Conservation (phyloP, 2,888 invertebrate genomes). For the Amphipoea oculea region DNA sequence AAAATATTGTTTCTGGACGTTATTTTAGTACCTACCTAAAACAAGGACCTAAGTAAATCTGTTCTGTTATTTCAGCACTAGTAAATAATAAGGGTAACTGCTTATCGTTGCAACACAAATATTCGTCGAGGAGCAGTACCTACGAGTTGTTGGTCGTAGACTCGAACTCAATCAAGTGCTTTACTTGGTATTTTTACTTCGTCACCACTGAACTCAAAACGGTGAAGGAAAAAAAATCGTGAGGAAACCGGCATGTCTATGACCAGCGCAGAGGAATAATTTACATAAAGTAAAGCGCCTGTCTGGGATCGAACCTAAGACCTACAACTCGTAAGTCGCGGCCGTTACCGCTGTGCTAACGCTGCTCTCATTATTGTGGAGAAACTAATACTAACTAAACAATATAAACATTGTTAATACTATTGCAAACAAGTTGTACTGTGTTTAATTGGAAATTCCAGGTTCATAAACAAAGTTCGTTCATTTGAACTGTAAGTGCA, state of each 20-base stretch:
- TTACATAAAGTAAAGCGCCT: neutral
- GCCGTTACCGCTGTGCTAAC: neutral
- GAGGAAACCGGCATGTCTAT: too few species aligned
- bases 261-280: neutral
- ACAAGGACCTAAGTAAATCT: constrained; percentile 41
- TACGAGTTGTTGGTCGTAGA: too few species aligned
- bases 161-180: too few species aligned
- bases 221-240: too few species aligned
- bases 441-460: constrained; percentile 72
- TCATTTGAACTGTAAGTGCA: constrained; percentile 67
- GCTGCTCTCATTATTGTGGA: neutral
- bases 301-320: neutral
- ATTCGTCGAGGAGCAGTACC: neutral
- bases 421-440: constrained; percentile 63
- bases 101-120: constrained; percentile 3
- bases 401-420: constrained; percentile 67
- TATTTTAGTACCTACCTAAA: constrained; percentile 7
- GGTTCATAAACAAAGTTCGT: constrained; percentile 70
- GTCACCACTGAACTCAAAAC: too few species aligned
- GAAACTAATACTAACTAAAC: constrained; percentile 58
- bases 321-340: neutral
- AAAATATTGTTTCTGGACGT: constrained; percentile 21
- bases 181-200: too few species aligned
- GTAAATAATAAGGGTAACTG: neutral
- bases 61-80: constrained; percentile 6